A percentile compares a stretch with the other conserved stretches of the same genome.
Conservation (phyloP, 1,140 invertebrate species). For the Camponotus vicinus region DNA sequence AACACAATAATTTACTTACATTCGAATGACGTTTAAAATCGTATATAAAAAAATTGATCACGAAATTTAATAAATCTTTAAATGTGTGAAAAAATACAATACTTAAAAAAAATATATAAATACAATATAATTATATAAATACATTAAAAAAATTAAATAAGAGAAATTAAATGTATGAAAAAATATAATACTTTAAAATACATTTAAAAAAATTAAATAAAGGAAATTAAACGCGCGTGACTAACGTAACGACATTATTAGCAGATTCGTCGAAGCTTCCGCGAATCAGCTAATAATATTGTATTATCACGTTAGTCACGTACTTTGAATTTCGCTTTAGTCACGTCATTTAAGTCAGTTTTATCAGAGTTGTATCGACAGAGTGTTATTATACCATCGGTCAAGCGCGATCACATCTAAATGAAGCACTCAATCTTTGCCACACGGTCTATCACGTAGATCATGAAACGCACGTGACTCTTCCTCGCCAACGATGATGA, state of each 20-base stretch:
- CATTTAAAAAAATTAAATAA: neutral
- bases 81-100: too few species aligned
- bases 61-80: too few species aligned
- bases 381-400: neutral
- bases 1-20: neutral
- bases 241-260: neutral
- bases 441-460: neutral
- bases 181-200: neutral
- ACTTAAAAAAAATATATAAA: too few species aligned
- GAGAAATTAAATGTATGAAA: neutral
- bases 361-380: constrained; percentile 22
- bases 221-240: neutral
- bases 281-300: constrained; percentile 32
- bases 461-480: neutral
- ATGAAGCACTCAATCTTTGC: constrained; percentile 26
- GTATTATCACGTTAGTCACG: constrained; percentile 31
- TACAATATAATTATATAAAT: too few species aligned
- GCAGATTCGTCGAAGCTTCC: constrained; percentile 20
- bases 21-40: neutral
- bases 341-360: constrained; percentile 37
- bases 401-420: constrained; percentile 29
- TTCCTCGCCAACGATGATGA: neutral
- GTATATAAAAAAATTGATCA: neutral
- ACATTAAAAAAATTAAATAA: too few species aligned
- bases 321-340: constrained; percentile 38